Conservation (phyloP, 2,797 vertebrate genomes). For the Xyrichtys novacula region DNA sequence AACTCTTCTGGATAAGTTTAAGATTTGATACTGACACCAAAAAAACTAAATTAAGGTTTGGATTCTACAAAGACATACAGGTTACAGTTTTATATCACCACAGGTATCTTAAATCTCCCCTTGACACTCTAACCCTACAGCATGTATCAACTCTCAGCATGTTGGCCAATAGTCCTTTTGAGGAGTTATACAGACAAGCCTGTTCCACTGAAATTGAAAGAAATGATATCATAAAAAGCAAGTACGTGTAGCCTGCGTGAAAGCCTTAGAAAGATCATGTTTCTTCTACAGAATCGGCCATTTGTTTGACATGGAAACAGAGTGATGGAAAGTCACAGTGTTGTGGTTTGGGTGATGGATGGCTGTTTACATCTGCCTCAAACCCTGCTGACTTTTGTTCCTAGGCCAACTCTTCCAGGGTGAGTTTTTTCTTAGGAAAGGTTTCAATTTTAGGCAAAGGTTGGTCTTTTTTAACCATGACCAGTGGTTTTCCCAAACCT, state of each 20-base stretch:
- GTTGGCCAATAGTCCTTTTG: conserved; percentile 4
- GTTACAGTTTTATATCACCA: no score
- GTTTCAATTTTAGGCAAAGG: conserved; percentile 49
- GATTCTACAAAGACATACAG: no score
- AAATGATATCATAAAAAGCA: conserved; percentile 19
- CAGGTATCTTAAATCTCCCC: conserved; percentile 1
- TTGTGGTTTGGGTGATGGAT: conserved; percentile 73
- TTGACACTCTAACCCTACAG: neutral
- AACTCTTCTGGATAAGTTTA: no score
- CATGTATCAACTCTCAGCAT: conserved; percentile 3
- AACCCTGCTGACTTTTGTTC: conserved; percentile 62
- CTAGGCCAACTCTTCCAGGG: conserved; percentile 61
- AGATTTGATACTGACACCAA: no score
- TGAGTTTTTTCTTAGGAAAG: conserved; percentile 43
- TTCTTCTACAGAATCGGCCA: conserved; percentile 46
- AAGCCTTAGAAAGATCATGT: conserved; percentile 42
- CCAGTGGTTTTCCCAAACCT: conserved; percentile 35
- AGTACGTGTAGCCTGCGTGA: conserved; percentile 29
- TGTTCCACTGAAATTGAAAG: conserved; percentile 5
- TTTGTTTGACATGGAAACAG: conserved; percentile 66
- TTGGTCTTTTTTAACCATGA: conserved; percentile 44
- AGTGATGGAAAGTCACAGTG: conserved; percentile 42
- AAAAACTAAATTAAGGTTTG: no score
- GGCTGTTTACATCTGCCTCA: conserved; percentile 68
- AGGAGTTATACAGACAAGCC: neutral